Conservation (phyloP, 2,113 vertebrate species). For the Daphoenositta chrysoptera region DNA sequence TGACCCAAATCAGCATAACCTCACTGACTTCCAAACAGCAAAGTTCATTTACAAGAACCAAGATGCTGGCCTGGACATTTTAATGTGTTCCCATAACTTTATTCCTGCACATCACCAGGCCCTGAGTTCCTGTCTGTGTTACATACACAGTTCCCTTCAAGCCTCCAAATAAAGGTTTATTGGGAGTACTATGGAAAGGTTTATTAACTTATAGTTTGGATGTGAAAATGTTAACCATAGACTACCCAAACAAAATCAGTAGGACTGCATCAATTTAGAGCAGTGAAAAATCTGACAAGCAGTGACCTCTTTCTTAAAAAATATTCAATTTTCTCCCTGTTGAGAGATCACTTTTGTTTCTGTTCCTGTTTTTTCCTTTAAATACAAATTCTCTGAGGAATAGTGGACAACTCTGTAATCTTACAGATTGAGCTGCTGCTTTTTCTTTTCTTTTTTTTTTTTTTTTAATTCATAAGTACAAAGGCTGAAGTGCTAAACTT, state of each 20-base stretch:
- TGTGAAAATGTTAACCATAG: not conserved
- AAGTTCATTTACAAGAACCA: not conserved
- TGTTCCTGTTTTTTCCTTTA: not conserved
- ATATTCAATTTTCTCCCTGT: fast-evolving
- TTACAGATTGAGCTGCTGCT: not conserved
- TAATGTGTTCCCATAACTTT: not conserved
- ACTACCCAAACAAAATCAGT: not conserved
- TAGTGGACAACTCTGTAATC: not conserved
- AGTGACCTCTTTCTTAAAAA: not conserved
- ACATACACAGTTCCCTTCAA: not conserved
- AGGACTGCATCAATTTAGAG: not conserved
- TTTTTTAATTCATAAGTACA: not conserved
- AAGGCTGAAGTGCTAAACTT: not conserved
- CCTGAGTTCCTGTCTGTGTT: not conserved
- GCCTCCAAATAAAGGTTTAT: not conserved
- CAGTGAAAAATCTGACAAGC: not conserved
- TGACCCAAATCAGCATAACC: not conserved
- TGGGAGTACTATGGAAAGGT: not conserved
- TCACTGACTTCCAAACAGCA: not conserved
- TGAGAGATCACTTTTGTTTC: not conserved
- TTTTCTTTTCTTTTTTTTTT: not conserved
- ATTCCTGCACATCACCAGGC: not conserved
- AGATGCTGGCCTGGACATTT: not conserved
- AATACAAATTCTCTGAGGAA: not conserved
- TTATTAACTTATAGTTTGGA: not conserved